Base-by-base conservation (phyloP, 2,888 invertebrate genomes). In the Oscheius sp. region DNA sequence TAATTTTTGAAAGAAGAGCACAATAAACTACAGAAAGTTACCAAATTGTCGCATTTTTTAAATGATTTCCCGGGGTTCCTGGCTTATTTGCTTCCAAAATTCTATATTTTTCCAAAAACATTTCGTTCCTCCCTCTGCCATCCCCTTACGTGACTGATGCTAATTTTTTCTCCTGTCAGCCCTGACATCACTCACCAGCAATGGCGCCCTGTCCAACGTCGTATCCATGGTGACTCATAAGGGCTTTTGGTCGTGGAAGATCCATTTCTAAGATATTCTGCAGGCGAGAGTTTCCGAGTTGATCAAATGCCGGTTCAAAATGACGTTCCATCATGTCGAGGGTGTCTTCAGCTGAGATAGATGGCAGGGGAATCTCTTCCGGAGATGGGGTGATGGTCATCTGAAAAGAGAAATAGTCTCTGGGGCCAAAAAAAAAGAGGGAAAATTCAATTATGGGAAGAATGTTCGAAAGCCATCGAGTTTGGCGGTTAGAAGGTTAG, bases 211-310 rank as follows among this genome's bases (percentile, higher is more conserved):
- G 87, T 58, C 87, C 82, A 73, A 86, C 80, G 64, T 88, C 85
- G 77, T 85, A 86, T 64, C 86, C 87, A 73, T 85, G 86, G 68
- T 85, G 85, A 21, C 78, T 77, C 49, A 86, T 77, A 23, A 88
- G 77, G 16, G 88, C 86, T 75, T 88, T 87, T 7, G 88, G 87
- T 41, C 87, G 81, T 16, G 88, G 88, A 35, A 88, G 80, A 63
- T 88, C 88, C 87, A 88, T 88, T 75, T 88, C 88, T 52, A 88
- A 83, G 64, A 88, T 88, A 77, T 88, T 87, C 81, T 88, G 86
- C 56, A 83, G 80, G 35, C 83, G 46, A 1, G 79, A 78, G 63
- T 75, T 77, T 66, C 84, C 82, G 23, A 85, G 75, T 70, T 86
- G 86, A 73, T 87, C 87, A 69, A 86, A 87, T 1, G 82, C 82